Conservation (phyloP, 2,113 vertebrate genomes). For the Artemisiospiza belli region DNA sequence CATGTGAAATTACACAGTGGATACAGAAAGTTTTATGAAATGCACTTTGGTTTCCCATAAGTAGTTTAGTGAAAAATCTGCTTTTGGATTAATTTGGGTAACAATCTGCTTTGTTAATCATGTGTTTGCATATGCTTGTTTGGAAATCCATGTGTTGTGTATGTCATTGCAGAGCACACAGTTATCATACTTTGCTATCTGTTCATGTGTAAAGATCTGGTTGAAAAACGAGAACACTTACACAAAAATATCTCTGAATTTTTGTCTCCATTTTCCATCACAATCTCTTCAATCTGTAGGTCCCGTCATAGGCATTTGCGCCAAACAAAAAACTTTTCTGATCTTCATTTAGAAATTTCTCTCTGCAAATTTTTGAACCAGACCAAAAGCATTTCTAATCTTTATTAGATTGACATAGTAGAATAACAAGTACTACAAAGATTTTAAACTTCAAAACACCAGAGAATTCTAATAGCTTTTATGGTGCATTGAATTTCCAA, state of each 20-base stretch:
- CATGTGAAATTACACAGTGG: not conserved
- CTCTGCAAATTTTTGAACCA: not conserved
- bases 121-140: slow-evolving; percentile 49
- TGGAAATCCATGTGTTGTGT: slow-evolving; percentile 47
- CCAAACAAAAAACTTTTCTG: not conserved
- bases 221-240: not conserved
- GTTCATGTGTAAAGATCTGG: not conserved
- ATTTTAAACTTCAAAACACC: slow-evolving; percentile 1
- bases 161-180: not conserved
- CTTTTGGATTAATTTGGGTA: slow-evolving; percentile 40
- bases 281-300: not conserved
- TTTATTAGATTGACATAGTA: not conserved
- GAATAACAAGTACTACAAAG: not conserved
- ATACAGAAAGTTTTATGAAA: slow-evolving; percentile 22
- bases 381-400: not conserved
- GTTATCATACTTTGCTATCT: slow-evolving; percentile 34
- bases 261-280: not conserved
- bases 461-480: slow-evolving; percentile 16
- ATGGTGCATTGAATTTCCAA: slow-evolving; percentile 49
- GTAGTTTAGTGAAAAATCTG: slow-evolving; percentile 41
- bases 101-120: slow-evolving; percentile 55
- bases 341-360: not conserved
- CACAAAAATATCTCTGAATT: not conserved
- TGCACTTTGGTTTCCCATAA: not conserved
- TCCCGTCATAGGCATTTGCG: not conserved